Evolutionary conservation across 2,113 vertebrate species (phyloP).

Genomic region (Bubo bubo): DNA sequence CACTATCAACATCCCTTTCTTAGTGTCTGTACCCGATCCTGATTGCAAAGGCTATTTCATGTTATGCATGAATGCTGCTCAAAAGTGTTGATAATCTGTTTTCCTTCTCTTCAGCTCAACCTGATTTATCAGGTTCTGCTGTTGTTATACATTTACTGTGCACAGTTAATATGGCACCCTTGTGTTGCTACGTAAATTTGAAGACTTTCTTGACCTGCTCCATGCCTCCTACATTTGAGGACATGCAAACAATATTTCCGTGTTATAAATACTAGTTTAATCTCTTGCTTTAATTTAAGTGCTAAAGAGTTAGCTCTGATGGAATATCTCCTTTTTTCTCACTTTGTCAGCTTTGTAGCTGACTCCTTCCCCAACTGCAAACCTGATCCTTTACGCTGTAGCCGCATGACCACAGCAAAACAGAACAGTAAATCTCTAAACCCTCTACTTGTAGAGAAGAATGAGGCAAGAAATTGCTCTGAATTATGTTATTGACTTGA

Average conservation of each 20-base stretch:
- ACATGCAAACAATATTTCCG: background rate
- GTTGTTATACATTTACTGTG: background rate
- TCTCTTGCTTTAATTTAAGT: background rate
- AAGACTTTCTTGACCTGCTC: background rate
- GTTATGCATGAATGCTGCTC: background rate
- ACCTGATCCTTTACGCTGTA: background rate
- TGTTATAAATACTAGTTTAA: background rate
- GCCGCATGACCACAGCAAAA: background rate
- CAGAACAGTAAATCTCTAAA: background rate
- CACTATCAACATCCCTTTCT: background rate
- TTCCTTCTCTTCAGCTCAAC: background rate
- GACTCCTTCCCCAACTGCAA: background rate
- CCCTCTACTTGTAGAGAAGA: background rate
- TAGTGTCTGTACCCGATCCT: fast-evolving
- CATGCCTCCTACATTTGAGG: background rate
- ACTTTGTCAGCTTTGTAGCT: background rate
- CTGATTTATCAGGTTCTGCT: background rate
- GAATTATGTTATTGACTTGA: background rate
- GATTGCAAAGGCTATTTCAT: background rate
- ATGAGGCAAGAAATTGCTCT: background rate
- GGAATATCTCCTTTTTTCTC: background rate
- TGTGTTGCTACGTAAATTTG: background rate
- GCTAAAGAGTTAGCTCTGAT: background rate
- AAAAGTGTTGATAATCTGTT: background rate
- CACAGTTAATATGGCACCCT: background rate